Evolutionary conservation across 2,888 invertebrate genomes (phyloP), one percentile per base, ranked within the genome.

Genomic region (Acrobasis consociella): DNA sequence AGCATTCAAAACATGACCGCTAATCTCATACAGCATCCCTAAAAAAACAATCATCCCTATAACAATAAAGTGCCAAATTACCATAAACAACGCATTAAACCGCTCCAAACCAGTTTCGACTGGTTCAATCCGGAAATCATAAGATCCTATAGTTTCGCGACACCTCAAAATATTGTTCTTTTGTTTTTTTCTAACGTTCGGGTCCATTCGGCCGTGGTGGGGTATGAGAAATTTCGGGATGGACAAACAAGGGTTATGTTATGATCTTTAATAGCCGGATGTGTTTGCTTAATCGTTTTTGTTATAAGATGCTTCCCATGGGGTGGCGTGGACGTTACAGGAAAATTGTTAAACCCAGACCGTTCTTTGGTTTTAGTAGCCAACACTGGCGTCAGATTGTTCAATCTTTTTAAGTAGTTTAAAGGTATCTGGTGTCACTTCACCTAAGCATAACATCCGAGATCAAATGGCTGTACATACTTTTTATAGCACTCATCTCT

Each of bases 11-110:
- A 83, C 82, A 82, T 71, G 71, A 81, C 88, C 88, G 72, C 90
- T 86, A 89, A 89, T 87, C 89, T 76, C 72, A 83, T 86, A 66
- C 80, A 89, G 89, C 89, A 85, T 89, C 89, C 83, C 76, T 67
- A 66, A 85, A 82, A 75, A 82, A 82, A 79, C 71, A 73, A 76
- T 77, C 76, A 79, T 72, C 67, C 74, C 74, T 72, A 72, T 76
- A 83, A 46, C 85, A 87, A 89, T 85, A 90, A 82, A 85, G 77
- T 71, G 74, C 85, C 78, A 91, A 90, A 92, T 92, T 92, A 91
- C 91, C 91, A 91, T 92, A 91, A 91, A 91, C 91, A 92, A 86
- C 78, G 80, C 87, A 89, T 90, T 89, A 90, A 83, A 71, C 72
- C 72, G 71, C 77, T 39, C 16, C 50, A 68, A 78, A 86, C 90